Conservation (phyloP, 2,888 invertebrate species). For the Brachylomia viminalis region DNA sequence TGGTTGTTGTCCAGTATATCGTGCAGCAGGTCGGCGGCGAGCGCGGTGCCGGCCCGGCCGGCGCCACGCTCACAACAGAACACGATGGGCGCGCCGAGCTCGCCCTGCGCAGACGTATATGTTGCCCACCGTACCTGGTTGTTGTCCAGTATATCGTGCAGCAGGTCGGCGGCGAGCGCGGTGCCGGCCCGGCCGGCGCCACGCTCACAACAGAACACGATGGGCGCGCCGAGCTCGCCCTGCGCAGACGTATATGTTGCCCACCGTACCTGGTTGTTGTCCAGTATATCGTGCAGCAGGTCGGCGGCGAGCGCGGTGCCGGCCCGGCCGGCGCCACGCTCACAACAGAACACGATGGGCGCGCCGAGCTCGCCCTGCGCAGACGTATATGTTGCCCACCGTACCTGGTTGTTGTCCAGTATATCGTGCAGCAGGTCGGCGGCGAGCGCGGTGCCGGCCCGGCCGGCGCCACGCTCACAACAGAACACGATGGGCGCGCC, state of each 20-base stretch:
- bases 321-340: conserved; percentile 66
- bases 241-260: too few relatives aligned
- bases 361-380: conserved; percentile 89
- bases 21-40: conserved; percentile 74
- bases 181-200: conserved; percentile 70
- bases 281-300: conserved; percentile 74
- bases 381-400: too few relatives aligned
- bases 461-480: conserved; percentile 67
- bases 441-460: conserved; percentile 72
- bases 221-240: conserved; percentile 86
- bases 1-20: conserved; percentile 77
- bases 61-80: conserved; percentile 66
- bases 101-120: conserved; percentile 91
- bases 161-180: conserved; percentile 73
- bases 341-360: conserved; percentile 62
- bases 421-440: conserved; percentile 74
- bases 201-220: conserved; percentile 60
- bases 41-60: conserved; percentile 70
- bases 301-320: conserved; percentile 74
- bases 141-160: conserved; percentile 75
- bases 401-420: conserved; percentile 76
- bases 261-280: conserved; percentile 74
- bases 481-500: conserved; percentile 69
- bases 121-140: conserved; percentile 74
- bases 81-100: conserved; percentile 79